phyloP scores from a whole-genome alignment of 2,888 invertebrate species.

The Polia nebulosa region DNA sequence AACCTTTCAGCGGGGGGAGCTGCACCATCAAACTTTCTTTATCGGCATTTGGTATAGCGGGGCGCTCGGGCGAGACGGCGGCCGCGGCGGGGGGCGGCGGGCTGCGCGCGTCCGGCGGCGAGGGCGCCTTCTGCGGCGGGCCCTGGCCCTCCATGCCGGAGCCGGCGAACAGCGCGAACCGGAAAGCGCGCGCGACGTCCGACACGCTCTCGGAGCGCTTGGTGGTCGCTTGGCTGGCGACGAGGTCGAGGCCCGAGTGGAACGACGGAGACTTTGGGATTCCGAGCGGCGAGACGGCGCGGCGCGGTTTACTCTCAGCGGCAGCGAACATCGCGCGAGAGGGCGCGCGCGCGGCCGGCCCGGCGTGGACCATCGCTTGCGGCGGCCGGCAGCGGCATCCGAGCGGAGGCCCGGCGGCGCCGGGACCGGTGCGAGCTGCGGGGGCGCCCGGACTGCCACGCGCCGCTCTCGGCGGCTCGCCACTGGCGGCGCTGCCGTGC shows the following conservation, averaged over 20 bases:
- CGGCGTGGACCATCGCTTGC: constrained; percentile 91
- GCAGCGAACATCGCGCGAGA: constrained; percentile 90
- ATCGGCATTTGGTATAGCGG: constrained; percentile 78
- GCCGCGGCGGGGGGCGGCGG: constrained; percentile 81
- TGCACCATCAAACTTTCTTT: constrained; percentile 89
- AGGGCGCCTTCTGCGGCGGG: constrained; percentile 83
- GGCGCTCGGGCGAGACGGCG: constrained; percentile 80
- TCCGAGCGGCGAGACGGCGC: constrained; percentile 92
- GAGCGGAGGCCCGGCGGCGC: constrained; percentile 88
- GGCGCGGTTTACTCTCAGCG: constrained; percentile 89
- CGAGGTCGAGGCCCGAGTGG: constrained; percentile 96
- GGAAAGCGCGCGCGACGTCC: constrained; percentile 89
- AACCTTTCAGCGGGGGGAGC: constrained; percentile 90
- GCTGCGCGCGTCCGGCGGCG: constrained; percentile 86
- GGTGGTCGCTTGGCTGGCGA: constrained; percentile 91
- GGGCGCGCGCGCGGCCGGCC: constrained; percentile 90
- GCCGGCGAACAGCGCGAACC: constrained; percentile 85
- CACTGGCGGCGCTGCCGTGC: constrained; percentile 61
- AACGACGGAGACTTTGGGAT: constrained; percentile 97
- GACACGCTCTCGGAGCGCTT: constrained; percentile 88
- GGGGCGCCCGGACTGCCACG: constrained; percentile 87
- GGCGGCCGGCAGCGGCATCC: constrained; percentile 91
- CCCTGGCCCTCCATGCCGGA: constrained; percentile 84
- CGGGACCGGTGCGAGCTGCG: constrained; percentile 88
- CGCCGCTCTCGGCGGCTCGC: constrained; percentile 76